Conservation (phyloP, 2,113 vertebrate genomes). For the Callopanchax toddi region DNA sequence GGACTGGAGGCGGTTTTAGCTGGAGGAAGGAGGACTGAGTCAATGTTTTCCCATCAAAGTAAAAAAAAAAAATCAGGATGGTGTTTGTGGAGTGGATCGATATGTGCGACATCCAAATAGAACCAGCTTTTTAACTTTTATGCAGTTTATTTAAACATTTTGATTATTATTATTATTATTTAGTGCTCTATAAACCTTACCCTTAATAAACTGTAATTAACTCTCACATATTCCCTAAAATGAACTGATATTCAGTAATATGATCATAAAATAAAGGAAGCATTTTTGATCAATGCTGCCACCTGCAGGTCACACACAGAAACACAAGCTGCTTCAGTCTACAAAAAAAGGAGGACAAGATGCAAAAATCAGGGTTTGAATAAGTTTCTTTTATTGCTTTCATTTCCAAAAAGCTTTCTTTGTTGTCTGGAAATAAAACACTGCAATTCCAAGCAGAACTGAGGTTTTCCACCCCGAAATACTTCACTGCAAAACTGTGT, state of each 20-base stretch:
- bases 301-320: constrained; percentile 58
- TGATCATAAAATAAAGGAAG: too few relatives aligned
- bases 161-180: too few relatives aligned
- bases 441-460: constrained; percentile 41
- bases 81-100: too few relatives aligned
- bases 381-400: constrained; percentile 80
- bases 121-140: too few relatives aligned
- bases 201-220: too few relatives aligned
- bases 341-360: constrained; percentile 15
- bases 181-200: too few relatives aligned
- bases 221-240: too few relatives aligned
- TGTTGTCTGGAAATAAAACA: constrained; percentile 43
- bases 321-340: constrained; percentile 11
- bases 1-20: constrained; percentile 16
- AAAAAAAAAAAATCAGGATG: too few relatives aligned
- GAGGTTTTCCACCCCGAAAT: constrained; percentile 57
- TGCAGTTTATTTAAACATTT: too few relatives aligned
- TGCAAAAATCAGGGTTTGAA: constrained; percentile 44
- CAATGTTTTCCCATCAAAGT: neutral
- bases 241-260: too few relatives aligned
- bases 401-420: constrained; percentile 75
- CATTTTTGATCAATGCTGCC: constrained; percentile 45
- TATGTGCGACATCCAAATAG: too few relatives aligned
- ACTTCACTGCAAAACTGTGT: constrained; percentile 62
- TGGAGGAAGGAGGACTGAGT: constrained; percentile 5